A percentile compares a stretch with the other conserved stretches of the same genome.
These are phyloP conservation scores for Lagopus muta DNA, from an alignment of 2,113 vertebrate species.

Conservation along the genomic window DNA sequence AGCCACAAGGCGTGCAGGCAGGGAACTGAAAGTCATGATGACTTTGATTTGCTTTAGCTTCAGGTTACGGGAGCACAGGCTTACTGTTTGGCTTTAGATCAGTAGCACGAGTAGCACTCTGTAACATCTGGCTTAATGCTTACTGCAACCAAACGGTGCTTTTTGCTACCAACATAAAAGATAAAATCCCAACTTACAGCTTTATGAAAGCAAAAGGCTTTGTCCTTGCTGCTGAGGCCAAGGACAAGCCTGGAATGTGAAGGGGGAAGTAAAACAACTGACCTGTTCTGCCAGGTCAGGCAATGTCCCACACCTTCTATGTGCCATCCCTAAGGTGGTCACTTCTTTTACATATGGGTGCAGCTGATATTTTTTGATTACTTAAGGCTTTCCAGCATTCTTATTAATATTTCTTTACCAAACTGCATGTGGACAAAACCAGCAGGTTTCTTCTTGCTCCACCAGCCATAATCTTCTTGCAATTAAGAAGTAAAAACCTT, in stretches of 20 bases:
- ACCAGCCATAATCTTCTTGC: neutral
- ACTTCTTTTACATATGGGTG: neutral
- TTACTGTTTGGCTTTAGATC: fast-evolving
- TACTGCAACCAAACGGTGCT: neutral
- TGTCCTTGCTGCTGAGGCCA: neutral
- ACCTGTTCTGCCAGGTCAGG: neutral
- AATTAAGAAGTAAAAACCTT: neutral
- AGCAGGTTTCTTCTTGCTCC: neutral
- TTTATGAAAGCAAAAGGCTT: neutral
- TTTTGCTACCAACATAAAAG: neutral
- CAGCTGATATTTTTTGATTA: neutral
- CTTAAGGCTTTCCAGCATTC: neutral
- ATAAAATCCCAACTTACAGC: neutral
- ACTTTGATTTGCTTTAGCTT: neutral
- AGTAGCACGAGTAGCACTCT: neutral
- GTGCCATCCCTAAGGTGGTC: neutral
- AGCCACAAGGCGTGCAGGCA: fast-evolving
- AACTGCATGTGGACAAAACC: neutral
- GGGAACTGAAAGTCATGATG: neutral
- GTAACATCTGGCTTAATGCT: neutral
- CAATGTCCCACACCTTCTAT: neutral
- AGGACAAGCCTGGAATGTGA: neutral
- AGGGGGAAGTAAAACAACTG: neutral
- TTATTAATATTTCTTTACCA: neutral
- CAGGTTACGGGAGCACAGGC: neutral